phyloP scores from a whole-genome alignment of 2,113 vertebrate species.

The human (Homo sapiens) region GRCh38 chr16:14310501-14311000 shows the following conservation, averaged over 20 bases:
- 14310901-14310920: conserved; percentile 52
- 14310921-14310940: conserved; percentile 37
- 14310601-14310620: not conserved
- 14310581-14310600: not conserved
- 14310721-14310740: not conserved
- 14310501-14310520: not conserved
- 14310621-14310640: no score
- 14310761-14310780: not conserved
- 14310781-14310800: not conserved
- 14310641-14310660: rapidly evolving
- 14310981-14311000: not conserved
- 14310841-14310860: not conserved
- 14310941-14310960: not conserved
- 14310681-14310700: not conserved
- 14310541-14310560: not conserved
- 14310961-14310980: conserved; percentile 22
- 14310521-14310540: no score
- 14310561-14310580: not conserved
- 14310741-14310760: not conserved
- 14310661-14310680: not conserved
- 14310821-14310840: not conserved
- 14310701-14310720: rapidly evolving
- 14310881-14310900: conserved; percentile 74
- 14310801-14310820: not conserved
- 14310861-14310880: not conserved